phyloP scores from a whole-genome alignment of 2,113 vertebrate genomes.

The Numenius arquata region DNA sequence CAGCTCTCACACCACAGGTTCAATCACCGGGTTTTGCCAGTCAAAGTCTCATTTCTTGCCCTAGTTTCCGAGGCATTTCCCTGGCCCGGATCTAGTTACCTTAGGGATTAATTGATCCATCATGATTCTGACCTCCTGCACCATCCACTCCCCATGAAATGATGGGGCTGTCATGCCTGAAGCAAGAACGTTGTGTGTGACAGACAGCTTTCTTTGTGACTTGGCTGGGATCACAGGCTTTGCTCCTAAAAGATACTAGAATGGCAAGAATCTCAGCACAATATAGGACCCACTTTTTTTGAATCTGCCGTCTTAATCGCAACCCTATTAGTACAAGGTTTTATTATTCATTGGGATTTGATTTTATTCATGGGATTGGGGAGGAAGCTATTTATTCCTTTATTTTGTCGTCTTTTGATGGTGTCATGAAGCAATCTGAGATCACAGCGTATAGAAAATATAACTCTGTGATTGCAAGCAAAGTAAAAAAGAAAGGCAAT shows the following conservation, averaged over 20 bases:
- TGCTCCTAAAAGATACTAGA: slow-evolving; percentile 28
- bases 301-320: slow-evolving; percentile 52
- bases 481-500: neutral
- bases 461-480: neutral
- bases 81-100: slow-evolving; percentile 39
- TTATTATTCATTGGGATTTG: slow-evolving; percentile 59
- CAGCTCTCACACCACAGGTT: neutral
- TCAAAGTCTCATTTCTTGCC: neutral
- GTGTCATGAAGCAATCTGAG: neutral
- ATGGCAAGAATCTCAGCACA: slow-evolving; percentile 55
- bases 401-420: neutral
- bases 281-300: slow-evolving; percentile 44
- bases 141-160: slow-evolving; percentile 56
- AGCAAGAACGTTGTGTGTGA: slow-evolving; percentile 49
- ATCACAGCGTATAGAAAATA: neutral
- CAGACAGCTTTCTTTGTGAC: slow-evolving; percentile 62
- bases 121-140: slow-evolving; percentile 61
- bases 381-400: slow-evolving; percentile 27
- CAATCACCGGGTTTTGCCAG: neutral
- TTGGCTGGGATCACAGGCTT: slow-evolving; percentile 51
- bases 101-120: slow-evolving; percentile 68
- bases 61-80: slow-evolving; percentile 24
- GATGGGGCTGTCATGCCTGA: slow-evolving; percentile 57
- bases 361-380: slow-evolving; percentile 33
- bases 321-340: slow-evolving; percentile 29